Conservation (phyloP, 2,113 vertebrate genomes). For the Pycnonotus jocosus region DNA sequence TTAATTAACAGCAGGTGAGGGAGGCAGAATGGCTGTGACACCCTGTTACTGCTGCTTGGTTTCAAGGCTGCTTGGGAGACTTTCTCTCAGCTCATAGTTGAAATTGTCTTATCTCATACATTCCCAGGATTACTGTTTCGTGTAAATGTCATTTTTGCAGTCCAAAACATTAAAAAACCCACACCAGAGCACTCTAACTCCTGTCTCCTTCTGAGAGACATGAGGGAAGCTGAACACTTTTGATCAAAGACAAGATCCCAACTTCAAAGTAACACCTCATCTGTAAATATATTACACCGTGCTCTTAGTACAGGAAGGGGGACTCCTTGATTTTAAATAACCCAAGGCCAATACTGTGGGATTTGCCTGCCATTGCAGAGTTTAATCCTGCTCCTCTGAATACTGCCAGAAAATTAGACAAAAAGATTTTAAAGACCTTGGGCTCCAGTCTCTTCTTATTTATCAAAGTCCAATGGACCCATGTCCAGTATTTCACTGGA, state of each 20-base stretch:
- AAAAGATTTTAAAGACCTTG: not conserved
- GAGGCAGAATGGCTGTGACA: constrained; percentile 33
- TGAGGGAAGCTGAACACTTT: constrained; percentile 60
- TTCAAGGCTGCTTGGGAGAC: constrained; percentile 56
- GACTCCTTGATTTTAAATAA: constrained; percentile 45
- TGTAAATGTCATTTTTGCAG: constrained; percentile 77
- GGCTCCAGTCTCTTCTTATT: not conserved
- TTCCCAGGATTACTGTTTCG: constrained; percentile 67
- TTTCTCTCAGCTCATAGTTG: constrained; percentile 19
- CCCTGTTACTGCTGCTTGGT: constrained; percentile 50
- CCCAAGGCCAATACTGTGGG: not conserved
- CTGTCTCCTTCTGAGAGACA: constrained; percentile 71
- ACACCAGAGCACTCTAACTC: constrained; percentile 55
- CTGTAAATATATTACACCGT: constrained; percentile 66
- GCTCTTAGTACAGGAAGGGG: constrained; percentile 20
- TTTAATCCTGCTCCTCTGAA: constrained; percentile 3
- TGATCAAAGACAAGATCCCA: constrained; percentile 73
- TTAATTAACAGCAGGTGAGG: constrained; percentile 66
- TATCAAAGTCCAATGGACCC: not conserved
- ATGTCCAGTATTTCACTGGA: not conserved
- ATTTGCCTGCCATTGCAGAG: not conserved
- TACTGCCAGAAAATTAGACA: not conserved
- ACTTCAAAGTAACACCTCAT: constrained; percentile 75
- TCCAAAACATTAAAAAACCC: constrained; percentile 72
- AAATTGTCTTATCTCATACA: constrained; percentile 65